Evolutionary conservation across 2,888 invertebrate species (phyloP).

Genomic region (Noctuana brunneofusca): DNA sequence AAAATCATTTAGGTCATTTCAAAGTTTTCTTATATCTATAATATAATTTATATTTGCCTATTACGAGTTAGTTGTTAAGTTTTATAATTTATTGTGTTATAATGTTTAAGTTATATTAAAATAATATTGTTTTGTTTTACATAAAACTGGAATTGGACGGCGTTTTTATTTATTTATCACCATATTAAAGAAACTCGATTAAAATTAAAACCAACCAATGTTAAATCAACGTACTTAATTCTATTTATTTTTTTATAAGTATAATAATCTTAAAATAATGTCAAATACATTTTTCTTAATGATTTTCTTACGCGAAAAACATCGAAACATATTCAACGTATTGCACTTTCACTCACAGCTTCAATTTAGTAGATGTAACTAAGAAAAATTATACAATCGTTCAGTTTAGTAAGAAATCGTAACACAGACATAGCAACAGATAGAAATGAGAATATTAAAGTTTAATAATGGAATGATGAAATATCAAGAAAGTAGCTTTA

Average conservation of each 20-base stretch:
- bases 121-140: background rate
- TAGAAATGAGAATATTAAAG: too few species aligned
- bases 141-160: background rate
- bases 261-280: slow-evolving; percentile 30
- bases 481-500: background rate
- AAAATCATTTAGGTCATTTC: too few species aligned
- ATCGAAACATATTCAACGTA: slow-evolving; percentile 43
- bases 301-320: slow-evolving; percentile 54
- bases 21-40: too few species aligned
- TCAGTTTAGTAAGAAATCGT: too few species aligned
- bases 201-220: background rate
- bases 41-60: too few species aligned
- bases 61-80: too few species aligned
- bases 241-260: slow-evolving; percentile 26
- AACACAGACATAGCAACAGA: too few species aligned
- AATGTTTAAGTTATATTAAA: too few species aligned
- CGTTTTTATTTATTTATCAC: background rate
- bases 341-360: slow-evolving; percentile 65
- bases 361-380: background rate
- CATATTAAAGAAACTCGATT: background rate
- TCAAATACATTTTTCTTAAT: slow-evolving; percentile 42
- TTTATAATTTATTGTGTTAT: too few species aligned
- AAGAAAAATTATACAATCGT: slow-evolving; percentile 9
- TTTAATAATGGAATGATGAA: too few species aligned
- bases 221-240: slow-evolving; percentile 6